Evolutionary conservation across 2,113 vertebrate genomes (phyloP).

Genomic region (Suncus etruscus): DNA sequence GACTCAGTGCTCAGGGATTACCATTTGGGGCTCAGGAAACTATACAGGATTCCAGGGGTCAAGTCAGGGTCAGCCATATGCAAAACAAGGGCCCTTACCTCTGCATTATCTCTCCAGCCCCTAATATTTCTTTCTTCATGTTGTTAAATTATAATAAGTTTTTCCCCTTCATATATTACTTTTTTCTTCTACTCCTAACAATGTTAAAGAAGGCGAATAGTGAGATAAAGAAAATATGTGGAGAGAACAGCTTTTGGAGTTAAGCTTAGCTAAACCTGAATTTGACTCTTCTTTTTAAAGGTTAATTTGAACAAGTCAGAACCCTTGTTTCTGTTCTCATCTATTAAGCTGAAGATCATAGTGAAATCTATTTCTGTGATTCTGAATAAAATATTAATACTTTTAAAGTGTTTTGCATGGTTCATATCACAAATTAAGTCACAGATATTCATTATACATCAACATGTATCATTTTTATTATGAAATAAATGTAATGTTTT

Average conservation of each 20-base stretch:
- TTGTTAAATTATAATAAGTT: background rate
- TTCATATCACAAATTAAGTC: background rate
- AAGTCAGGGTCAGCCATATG: too few relatives aligned
- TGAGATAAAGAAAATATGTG: background rate
- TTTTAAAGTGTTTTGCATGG: background rate
- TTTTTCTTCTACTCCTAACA: background rate
- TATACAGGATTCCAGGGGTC: too few relatives aligned
- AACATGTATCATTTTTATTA: slow-evolving; percentile 16
- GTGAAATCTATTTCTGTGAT: background rate
- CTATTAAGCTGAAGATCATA: background rate
- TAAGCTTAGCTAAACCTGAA: background rate
- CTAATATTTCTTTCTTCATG: background rate
- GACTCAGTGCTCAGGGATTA: too few relatives aligned
- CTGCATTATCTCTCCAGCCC: too few relatives aligned
- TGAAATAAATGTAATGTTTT: background rate
- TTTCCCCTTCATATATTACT: background rate
- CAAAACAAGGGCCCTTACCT: too few relatives aligned
- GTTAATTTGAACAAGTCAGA: background rate
- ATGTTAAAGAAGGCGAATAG: background rate
- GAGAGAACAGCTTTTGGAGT: background rate
- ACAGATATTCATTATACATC: background rate
- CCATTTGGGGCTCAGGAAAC: too few relatives aligned
- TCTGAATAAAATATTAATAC: background rate
- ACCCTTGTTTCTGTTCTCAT: background rate
- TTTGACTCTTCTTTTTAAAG: background rate